Base-by-base conservation (phyloP, 53 echinoderm and acorn worm genomes). In the Apostichopus leukothele region DNA sequence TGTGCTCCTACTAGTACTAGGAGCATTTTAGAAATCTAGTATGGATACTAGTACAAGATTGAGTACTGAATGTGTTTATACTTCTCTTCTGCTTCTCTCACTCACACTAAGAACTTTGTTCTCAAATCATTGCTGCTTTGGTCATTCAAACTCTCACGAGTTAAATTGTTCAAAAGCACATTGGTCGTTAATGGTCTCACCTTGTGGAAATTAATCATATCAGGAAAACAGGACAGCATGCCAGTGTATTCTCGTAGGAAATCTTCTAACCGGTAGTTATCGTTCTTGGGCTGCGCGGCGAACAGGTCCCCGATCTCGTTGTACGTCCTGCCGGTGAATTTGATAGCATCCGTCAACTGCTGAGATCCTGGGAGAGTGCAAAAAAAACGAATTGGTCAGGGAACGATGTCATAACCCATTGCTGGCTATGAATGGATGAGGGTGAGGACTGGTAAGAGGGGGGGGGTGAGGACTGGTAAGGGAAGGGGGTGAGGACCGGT, bases 191-290 rank as follows among this genome's bases (percentile, higher is more conserved):
- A 39, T 39, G 39, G 3, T 39, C 39, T 39, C 39, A 97, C 97
- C 95, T 97, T 97, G 81, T 97, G 97, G 67, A 97, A 94, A 86
- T 86, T 91, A 50, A 97, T 90, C 95, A 95, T 97, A 73, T 97
- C 97, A 1, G 97, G 97, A 85, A 97, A 97, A 81, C 93, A 93
- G 21, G 93, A 90, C 22, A 97, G 90, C 89, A 97, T 93, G 74
- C 97, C 97, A 5, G 67, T 57, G 51, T 97, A 97, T 52, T 97
- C 97, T 75, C 93, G 85, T 21, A 97, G 71, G 79, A 92, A 92
- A 50, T 94, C 95, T 27, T 95, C 94, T 19, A 97, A 84, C 7
- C 90, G 87, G 57, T 91, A 78, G 21, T 92, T 86, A 86, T 97
- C 97, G 73, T 95, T 79, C 54, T 53, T 90, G 2, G 97, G 97